These are phyloP conservation scores for Pterobdella sp. DNA, from an alignment of 2,888 invertebrate species.

Conservation along the genomic window DNA sequence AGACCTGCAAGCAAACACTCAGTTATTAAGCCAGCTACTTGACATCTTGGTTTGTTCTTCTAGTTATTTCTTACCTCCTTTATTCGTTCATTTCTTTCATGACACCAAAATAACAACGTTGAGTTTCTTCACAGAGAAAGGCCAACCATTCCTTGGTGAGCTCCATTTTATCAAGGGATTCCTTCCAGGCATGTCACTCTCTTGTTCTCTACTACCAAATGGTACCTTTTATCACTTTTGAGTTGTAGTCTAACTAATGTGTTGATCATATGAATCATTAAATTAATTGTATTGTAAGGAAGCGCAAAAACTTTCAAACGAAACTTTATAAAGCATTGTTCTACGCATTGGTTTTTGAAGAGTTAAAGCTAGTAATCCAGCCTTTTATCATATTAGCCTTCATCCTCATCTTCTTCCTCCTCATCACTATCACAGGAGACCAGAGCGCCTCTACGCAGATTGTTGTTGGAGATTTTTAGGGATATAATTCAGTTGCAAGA, in stretches of 20 bases:
- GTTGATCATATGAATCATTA: background rate
- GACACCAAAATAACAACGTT: too few relatives aligned
- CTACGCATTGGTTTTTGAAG: too few relatives aligned
- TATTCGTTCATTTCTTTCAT: background rate
- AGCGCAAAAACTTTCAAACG: too few relatives aligned
- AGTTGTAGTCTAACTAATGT: background rate
- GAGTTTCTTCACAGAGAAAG: constrained; percentile 64
- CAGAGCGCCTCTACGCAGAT: constrained; percentile 33
- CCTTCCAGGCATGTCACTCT: constrained; percentile 73
- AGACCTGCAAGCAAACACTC: constrained; percentile 73
- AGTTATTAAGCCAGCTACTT: constrained; percentile 56
- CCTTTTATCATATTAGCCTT: background rate
- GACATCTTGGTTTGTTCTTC: constrained; percentile 47
- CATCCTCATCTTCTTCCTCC: background rate
- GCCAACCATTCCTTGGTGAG: constrained; percentile 81
- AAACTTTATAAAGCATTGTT: too few relatives aligned
- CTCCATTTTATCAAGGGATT: constrained; percentile 72
- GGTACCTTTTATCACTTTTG: constrained; percentile 63
- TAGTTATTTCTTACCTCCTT: background rate
- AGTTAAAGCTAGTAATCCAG: too few relatives aligned
- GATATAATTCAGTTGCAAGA: constrained; percentile 78
- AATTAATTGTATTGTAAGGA: too few relatives aligned
- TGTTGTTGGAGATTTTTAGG: constrained; percentile 61
- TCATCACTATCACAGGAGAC: constrained; percentile 43
- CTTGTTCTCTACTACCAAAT: constrained; percentile 90